phyloP scores from a whole-genome alignment of 2,888 invertebrate species.

The Lasioglossum leucozonium region DNA sequence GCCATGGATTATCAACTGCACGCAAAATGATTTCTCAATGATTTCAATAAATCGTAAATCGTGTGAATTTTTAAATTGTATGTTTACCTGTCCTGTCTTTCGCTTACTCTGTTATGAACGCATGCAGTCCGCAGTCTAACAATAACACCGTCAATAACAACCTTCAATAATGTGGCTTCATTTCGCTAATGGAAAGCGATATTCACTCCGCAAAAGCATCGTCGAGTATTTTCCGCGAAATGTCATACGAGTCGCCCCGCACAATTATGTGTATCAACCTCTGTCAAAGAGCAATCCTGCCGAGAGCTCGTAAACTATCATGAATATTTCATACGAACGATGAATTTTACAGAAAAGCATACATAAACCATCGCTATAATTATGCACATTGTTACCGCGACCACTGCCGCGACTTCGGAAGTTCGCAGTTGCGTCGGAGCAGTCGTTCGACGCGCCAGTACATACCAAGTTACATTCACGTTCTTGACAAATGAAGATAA shows the following conservation, averaged over 20 bases:
- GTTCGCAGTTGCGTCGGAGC: background rate
- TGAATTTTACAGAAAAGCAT: background rate
- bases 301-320: background rate
- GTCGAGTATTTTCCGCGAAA: background rate
- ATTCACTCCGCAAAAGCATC: background rate
- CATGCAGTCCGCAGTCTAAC: background rate
- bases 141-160: background rate
- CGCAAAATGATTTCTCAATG: background rate
- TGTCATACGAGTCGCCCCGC: background rate
- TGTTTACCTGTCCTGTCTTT: background rate
- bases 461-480: background rate
- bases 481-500: background rate
- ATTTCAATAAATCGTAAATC: background rate
- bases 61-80: background rate
- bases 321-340: background rate
- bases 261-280: background rate
- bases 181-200: background rate
- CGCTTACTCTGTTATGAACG: background rate
- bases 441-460: background rate
- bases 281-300: background rate
- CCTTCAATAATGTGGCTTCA: background rate
- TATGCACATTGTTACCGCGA: background rate
- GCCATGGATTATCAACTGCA: too few species aligned
- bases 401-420: background rate
- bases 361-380: background rate